These are phyloP conservation scores for Eulacestoma nigropectus DNA, from an alignment of 2,113 vertebrate genomes.

Conservation along the genomic window DNA sequence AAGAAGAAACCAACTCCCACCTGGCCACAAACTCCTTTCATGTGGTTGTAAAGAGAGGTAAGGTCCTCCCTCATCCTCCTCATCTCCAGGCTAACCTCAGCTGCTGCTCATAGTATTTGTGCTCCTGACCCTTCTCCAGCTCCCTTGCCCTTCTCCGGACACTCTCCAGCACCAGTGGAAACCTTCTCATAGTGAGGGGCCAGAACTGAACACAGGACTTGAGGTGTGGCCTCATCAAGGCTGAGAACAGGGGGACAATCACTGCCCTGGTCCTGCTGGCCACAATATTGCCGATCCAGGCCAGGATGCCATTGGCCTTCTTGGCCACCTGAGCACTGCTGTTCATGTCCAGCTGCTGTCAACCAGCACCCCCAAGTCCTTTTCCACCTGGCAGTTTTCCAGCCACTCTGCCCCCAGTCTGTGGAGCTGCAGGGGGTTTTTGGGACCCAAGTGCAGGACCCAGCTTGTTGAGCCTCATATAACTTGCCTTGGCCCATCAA, in stretches of 20 bases:
- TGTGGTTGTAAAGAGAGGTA: not conserved
- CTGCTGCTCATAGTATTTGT: not conserved
- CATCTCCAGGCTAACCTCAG: not conserved
- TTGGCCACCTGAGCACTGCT: not conserved
- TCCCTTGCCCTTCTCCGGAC: not conserved
- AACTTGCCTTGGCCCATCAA: not conserved
- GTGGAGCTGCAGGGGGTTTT: not conserved
- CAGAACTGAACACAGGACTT: not conserved
- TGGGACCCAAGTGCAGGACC: not conserved
- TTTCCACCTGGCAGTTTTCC: rapidly evolving
- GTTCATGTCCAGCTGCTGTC: not conserved
- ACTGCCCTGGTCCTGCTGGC: not conserved
- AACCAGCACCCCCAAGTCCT: not conserved
- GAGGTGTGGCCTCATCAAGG: not conserved
- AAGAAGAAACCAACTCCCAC: not conserved
- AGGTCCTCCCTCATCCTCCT: not conserved
- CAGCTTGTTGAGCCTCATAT: not conserved
- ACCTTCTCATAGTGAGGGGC: not conserved
- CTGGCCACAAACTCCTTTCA: not conserved
- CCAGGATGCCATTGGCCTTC: not conserved
- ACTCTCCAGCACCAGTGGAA: not conserved
- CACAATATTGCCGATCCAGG: not conserved
- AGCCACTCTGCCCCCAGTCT: not conserved
- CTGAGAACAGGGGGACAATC: not conserved
- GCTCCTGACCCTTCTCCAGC: not conserved